These are phyloP conservation scores for Odocoileus virginianus DNA, from an alignment of 2,113 vertebrate genomes.

Conservation along the genomic window DNA sequence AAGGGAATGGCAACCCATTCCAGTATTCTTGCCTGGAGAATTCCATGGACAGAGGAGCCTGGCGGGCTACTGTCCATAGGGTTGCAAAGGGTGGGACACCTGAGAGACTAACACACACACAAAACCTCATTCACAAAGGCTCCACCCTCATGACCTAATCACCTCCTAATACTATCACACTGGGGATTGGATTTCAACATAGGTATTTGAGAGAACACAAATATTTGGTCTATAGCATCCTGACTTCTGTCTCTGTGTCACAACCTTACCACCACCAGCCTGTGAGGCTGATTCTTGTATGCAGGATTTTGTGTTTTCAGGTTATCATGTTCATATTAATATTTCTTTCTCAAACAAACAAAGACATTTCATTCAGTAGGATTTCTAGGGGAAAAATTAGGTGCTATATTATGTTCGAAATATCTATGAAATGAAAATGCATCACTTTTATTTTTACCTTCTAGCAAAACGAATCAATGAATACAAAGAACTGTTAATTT, in stretches of 20 bases:
- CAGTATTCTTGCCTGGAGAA: not conserved
- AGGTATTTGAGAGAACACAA: not conserved
- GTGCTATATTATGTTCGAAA: constrained; percentile 2
- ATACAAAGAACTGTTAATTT: not conserved
- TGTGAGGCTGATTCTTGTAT: not conserved
- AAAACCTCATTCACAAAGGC: not conserved
- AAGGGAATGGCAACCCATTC: not conserved
- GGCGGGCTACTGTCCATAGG: fast-evolving
- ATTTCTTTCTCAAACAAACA: constrained; percentile 24
- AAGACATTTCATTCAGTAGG: constrained; percentile 24
- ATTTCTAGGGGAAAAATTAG: constrained; percentile 44
- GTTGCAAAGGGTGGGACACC: not conserved
- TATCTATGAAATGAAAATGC: constrained; percentile 45
- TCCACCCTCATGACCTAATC: not conserved
- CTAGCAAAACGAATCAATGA: not conserved
- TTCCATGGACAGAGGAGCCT: not conserved
- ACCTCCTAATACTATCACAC: not conserved
- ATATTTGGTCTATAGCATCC: not conserved
- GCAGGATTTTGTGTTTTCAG: not conserved
- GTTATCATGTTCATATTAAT: not conserved
- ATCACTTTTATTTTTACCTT: constrained; percentile 7
- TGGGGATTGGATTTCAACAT: not conserved
- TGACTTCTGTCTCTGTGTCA: not conserved
- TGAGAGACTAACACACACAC: not conserved
- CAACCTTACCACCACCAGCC: not conserved